Evolutionary conservation across 2,888 invertebrate genomes (phyloP), one percentile per base, ranked within the genome.

Genomic region (Callyntrura guangdongensis): DNA sequence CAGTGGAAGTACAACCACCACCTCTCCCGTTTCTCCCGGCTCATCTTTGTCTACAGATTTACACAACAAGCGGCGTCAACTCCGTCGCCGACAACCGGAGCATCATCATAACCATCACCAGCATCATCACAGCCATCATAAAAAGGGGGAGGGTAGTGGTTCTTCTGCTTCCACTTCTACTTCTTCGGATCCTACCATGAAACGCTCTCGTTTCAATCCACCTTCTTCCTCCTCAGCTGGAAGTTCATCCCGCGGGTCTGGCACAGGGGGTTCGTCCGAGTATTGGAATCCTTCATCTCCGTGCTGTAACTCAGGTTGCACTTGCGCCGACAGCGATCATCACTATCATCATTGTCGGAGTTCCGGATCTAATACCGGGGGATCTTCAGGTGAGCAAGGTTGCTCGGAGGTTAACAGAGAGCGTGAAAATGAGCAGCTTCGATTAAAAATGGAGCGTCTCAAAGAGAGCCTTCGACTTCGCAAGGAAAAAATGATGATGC

Each of bases 401-500:
- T 53, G 14, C 27, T 81, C 89, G 45, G 64, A 25, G 4, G 47
- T 11, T 14, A 82, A 77, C 25, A 74, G 91, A 20, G 90, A 89
- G 17, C 45, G 88, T 36, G 93, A 93, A 49, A 93, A 93, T 86
- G 93, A 93, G 53, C 90, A 92, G 47, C 83, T 93, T 25, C 77
- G 92, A 17, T 25, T 89, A 14, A 93, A 92, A 83, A 90, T 93
- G 91, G 92, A 92, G 47, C 79, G 87, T 74, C 69, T 93, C 72
- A 93, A 92, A 83, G 93, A 93, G 77, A 89, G 87, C 59, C 83
- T 93, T 27, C 89, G 93, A 64, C 61, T 91, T 22, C 85, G 92
- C 27, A 93, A 92, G 79, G 91, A 91, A 81, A 91, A 92, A 86
- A 77, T 92, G 90, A 90, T 92, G 89, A 90, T 91, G 85, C 14